Percentiles rank a stretch among this genome's conserved stretches.
These are phyloP conservation scores for Hedya salicella DNA, from an alignment of 2,888 invertebrate genomes.

Conservation along the genomic window DNA sequence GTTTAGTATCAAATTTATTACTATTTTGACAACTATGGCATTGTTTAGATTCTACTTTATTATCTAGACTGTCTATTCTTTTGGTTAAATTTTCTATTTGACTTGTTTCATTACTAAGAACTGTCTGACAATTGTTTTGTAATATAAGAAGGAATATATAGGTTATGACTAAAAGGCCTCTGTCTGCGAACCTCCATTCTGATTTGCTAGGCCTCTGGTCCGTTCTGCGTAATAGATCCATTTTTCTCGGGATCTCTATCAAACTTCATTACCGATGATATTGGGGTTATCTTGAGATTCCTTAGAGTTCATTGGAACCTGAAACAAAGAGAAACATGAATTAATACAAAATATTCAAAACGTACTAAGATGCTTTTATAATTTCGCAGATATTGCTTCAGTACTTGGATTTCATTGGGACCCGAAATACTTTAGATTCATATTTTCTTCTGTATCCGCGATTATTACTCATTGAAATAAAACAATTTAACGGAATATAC, in stretches of 20 bases:
- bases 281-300: slow-evolving; percentile 44
- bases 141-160: slow-evolving; percentile 64
- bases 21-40: slow-evolving; percentile 80
- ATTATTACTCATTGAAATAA: too few species aligned
- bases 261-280: slow-evolving; percentile 72
- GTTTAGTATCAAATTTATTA: slow-evolving; percentile 54
- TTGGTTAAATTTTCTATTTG: slow-evolving; percentile 67
- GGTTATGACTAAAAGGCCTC: slow-evolving; percentile 60
- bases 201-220: slow-evolving; percentile 57
- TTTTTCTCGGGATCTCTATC: slow-evolving; percentile 59
- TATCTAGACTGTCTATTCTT: slow-evolving; percentile 66
- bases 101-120: slow-evolving; percentile 59
- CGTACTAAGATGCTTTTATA: not conserved
- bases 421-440: too few species aligned
- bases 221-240: slow-evolving; percentile 63
- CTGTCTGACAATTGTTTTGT: slow-evolving; percentile 64
- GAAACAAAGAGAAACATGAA: slow-evolving; percentile 60
- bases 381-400: too few species aligned
- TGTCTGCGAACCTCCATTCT: slow-evolving; percentile 65
- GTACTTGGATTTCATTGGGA: too few species aligned
- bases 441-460: too few species aligned
- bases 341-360: not conserved
- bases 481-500: too few species aligned
- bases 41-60: slow-evolving; percentile 70
- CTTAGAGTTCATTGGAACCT: slow-evolving; percentile 61